Evolutionary conservation across 2,113 vertebrate genomes (phyloP).

Genomic region (Cheirogaleus medius): DNA sequence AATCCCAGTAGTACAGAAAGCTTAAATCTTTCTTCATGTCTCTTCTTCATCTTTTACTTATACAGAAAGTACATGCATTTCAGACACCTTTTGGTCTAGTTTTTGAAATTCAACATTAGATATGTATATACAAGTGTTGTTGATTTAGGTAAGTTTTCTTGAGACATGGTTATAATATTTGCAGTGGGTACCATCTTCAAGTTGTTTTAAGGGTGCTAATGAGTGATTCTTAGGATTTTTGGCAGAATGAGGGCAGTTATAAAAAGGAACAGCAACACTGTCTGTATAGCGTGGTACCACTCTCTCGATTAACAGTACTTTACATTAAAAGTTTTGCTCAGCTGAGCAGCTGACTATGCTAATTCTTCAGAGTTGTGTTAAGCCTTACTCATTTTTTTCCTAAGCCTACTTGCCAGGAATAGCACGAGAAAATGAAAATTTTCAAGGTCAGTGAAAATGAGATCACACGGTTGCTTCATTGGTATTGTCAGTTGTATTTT

Average conservation of each 20-base stretch:
- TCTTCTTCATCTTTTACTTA: slow-evolving; percentile 52
- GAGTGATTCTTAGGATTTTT: slow-evolving; percentile 61
- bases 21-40: slow-evolving; percentile 52
- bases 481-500: neutral
- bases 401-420: slow-evolving; percentile 44
- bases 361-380: slow-evolving; percentile 51
- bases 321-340: slow-evolving; percentile 57
- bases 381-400: neutral
- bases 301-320: slow-evolving; percentile 47
- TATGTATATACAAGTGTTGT: neutral
- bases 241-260: slow-evolving; percentile 73
- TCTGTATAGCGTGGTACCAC: neutral
- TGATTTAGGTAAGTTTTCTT: slow-evolving; percentile 53
- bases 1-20: slow-evolving; percentile 66
- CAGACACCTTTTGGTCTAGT: neutral
- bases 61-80: slow-evolving; percentile 31
- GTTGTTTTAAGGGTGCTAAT: slow-evolving; percentile 50
- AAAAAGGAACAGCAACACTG: slow-evolving; percentile 45
- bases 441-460: slow-evolving; percentile 33
- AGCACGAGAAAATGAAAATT: slow-evolving; percentile 46
- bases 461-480: neutral
- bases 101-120: slow-evolving; percentile 55
- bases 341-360: slow-evolving; percentile 56
- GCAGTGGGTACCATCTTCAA: neutral
- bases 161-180: slow-evolving; percentile 16